These are phyloP conservation scores for Spodoptera frugiperda DNA, from an alignment of 1,140 invertebrate species.

Conservation along the genomic window DNA sequence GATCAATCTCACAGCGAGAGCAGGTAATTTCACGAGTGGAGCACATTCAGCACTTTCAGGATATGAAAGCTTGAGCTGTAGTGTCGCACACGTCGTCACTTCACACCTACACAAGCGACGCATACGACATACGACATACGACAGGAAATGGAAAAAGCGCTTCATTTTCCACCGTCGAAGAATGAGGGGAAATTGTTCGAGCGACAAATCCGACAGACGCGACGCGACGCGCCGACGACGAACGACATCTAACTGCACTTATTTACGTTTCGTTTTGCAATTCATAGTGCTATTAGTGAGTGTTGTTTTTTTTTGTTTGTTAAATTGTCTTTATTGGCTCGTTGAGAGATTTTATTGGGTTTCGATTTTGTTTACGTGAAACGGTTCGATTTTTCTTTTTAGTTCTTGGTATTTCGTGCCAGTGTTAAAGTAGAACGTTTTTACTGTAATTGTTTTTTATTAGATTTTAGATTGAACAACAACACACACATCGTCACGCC, in stretches of 20 bases:
- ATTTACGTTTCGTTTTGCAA: conserved; percentile 34
- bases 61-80: conserved; percentile 15
- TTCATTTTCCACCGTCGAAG: conserved; percentile 52
- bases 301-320: conserved; percentile 16
- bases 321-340: conserved; percentile 20
- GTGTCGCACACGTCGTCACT: not conserved
- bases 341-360: not conserved
- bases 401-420: too few relatives aligned
- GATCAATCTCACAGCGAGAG: conserved; percentile 25
- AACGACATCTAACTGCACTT: conserved; percentile 21
- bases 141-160: conserved; percentile 61
- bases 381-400: too few relatives aligned
- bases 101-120: conserved; percentile 13
- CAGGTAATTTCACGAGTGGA: conserved; percentile 38
- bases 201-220: conserved; percentile 42
- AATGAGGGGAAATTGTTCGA: conserved; percentile 55
- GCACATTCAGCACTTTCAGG: conserved; percentile 13
- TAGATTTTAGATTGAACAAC: too few relatives aligned
- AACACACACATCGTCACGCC: too few relatives aligned
- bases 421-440: too few relatives aligned
- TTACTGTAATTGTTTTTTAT: too few relatives aligned
- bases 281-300: conserved; percentile 19
- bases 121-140: conserved; percentile 17
- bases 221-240: conserved; percentile 7
- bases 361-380: not conserved